A percentile compares a stretch with the other conserved stretches of the same genome.
phyloP scores from a whole-genome alignment of 2,113 vertebrate genomes.

The Lathamus discolor region DNA sequence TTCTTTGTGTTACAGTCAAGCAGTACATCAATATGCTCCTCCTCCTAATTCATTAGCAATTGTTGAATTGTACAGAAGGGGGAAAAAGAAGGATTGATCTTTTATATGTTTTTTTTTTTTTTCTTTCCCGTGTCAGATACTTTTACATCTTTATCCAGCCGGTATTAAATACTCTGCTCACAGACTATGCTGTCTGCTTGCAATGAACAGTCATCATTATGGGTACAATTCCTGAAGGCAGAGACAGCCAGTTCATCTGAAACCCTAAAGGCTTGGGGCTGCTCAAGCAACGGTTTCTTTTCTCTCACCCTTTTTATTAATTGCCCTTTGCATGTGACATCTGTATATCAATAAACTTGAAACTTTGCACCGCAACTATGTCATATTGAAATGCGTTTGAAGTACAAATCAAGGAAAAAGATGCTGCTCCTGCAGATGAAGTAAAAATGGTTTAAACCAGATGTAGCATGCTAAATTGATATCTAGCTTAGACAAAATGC shows the following conservation, averaged over 20 bases:
- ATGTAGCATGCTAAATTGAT: not conserved
- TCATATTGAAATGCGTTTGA: not conserved
- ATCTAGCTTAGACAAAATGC: conserved; percentile 23
- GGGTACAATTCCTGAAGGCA: conserved; percentile 36
- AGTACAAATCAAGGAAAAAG: conserved; percentile 2
- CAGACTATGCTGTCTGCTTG: conserved; percentile 21
- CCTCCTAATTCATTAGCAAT: conserved; percentile 95
- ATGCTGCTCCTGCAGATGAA: not conserved
- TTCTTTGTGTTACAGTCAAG: conserved; percentile 95
- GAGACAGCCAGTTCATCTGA: not conserved
- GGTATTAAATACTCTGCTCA: conserved; percentile 24
- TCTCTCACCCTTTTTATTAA: not conserved
- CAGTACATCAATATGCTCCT: conserved; percentile 91
- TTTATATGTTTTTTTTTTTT: conserved; percentile 44
- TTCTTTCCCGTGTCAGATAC: conserved; percentile 47
- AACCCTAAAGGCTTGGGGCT: conserved; percentile 31
- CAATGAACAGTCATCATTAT: conserved; percentile 38
- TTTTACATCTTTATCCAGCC: conserved; percentile 63
- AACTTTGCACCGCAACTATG: not conserved
- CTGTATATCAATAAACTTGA: not conserved
- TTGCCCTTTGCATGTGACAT: not conserved
- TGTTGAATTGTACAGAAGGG: conserved; percentile 81
- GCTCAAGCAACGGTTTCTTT: not conserved
- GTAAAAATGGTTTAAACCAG: conserved; percentile 25
- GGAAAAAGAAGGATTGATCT: conserved; percentile 81